Evolutionary conservation across 2,113 vertebrate species (phyloP).

Genomic region (Coturnix japonica): DNA sequence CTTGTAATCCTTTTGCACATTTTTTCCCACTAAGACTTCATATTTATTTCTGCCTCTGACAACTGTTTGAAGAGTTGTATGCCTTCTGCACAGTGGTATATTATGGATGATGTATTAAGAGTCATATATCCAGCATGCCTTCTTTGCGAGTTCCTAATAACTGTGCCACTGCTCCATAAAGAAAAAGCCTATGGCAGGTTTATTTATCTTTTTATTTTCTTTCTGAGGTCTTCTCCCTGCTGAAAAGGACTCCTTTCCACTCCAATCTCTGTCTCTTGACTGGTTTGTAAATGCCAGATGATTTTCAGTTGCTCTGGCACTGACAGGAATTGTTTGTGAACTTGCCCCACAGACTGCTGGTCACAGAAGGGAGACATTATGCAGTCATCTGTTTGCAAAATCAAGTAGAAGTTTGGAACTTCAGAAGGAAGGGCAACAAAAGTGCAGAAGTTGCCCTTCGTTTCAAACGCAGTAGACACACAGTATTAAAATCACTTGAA

Average conservation of each 20-base stretch:
- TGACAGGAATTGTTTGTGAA: neutral
- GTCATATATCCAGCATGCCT: conserved; percentile 60
- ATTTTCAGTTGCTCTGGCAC: conserved; percentile 5
- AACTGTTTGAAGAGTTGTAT: conserved; percentile 53
- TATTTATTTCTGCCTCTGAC: conserved; percentile 65
- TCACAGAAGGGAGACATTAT: neutral
- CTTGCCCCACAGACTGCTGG: neutral
- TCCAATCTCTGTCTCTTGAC: conserved; percentile 45
- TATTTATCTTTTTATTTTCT: conserved; percentile 73
- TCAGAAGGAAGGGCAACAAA: neutral
- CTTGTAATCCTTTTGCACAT: conserved; percentile 39
- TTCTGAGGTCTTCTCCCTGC: conserved; percentile 41
- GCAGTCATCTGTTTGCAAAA: neutral
- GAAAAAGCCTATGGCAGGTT: conserved; percentile 61
- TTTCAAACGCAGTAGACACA: neutral
- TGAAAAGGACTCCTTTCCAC: conserved; percentile 11
- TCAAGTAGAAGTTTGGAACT: conserved; percentile 15
- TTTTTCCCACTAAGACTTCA: conserved; percentile 47
- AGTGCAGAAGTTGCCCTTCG: neutral
- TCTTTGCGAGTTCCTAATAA: conserved; percentile 64
- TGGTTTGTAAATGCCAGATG: conserved; percentile 48
- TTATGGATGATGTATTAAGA: conserved; percentile 64
- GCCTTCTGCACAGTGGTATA: conserved; percentile 42
- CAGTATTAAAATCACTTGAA: neutral
- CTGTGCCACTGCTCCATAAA: conserved; percentile 50